phyloP scores from a whole-genome alignment of 2,888 invertebrate species.

The Pharmacophagus antenor region DNA sequence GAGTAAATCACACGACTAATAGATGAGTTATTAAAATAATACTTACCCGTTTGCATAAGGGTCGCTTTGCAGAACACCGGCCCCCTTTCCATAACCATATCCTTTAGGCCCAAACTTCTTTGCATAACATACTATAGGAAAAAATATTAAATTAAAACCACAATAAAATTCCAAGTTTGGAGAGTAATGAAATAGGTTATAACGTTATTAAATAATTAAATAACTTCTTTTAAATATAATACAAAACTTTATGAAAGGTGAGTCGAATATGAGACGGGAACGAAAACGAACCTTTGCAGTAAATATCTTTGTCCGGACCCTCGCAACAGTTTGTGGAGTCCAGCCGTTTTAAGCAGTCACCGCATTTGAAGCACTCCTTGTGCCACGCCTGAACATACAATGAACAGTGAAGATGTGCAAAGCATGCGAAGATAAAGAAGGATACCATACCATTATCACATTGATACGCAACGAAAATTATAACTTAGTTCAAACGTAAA shows the following conservation, averaged over 20 bases:
- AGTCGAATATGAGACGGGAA: constrained; percentile 29
- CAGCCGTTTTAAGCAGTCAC: constrained; percentile 91
- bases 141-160: constrained; percentile 51
- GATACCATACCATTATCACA: constrained; percentile 67
- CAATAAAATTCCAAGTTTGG: background rate
- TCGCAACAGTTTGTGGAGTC: constrained; percentile 96
- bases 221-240: background rate
- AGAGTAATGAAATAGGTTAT: background rate
- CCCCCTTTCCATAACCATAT: constrained; percentile 98
- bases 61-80: constrained; percentile 95
- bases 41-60: constrained; percentile 90
- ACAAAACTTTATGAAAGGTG: background rate
- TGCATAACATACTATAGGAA: constrained; percentile 92
- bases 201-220: background rate
- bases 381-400: constrained; percentile 90
- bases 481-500: constrained; percentile 53
- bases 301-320: constrained; percentile 97
- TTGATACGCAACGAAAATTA: constrained; percentile 49
- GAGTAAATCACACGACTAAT: background rate
- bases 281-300: constrained; percentile 94
- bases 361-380: constrained; percentile 96
- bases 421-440: constrained; percentile 59
- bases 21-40: constrained; percentile 36
- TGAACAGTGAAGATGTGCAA: constrained; percentile 55
- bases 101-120: constrained; percentile 98